Conservation (phyloP, 2,797 vertebrate genomes). For the Alfaro cultratus region DNA sequence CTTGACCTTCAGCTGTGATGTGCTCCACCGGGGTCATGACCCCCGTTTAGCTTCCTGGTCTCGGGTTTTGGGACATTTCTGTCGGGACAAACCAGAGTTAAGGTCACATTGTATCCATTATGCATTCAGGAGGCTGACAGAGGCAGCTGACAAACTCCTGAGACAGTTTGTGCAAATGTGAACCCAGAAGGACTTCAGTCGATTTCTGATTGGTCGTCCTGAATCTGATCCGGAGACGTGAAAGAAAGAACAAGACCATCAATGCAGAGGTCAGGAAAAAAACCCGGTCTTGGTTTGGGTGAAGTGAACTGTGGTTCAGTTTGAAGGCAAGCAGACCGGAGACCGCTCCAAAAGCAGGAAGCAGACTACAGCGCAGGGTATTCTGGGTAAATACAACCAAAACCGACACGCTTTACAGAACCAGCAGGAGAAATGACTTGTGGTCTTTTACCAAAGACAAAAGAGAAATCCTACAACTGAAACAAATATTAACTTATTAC, state of each 20-base stretch:
- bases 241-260: not conserved
- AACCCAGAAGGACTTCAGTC: constrained; percentile 1
- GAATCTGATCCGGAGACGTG: not conserved
- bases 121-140: constrained; percentile 37
- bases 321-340: too few species aligned
- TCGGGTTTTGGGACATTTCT: constrained; percentile 47
- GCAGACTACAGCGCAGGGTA: too few species aligned
- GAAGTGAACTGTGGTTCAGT: too few species aligned
- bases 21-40: constrained; percentile 48
- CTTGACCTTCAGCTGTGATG: constrained; percentile 34
- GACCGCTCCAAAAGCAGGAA: too few species aligned
- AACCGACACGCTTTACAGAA: too few species aligned
- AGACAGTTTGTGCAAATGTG: not conserved
- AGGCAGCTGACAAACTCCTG: constrained; percentile 10
- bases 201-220: constrained; percentile 6
- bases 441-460: too few species aligned
- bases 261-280: not conserved
- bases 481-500: too few species aligned
- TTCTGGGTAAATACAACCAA: too few species aligned
- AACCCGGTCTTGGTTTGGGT: too few species aligned
- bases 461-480: too few species aligned
- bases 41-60: constrained; percentile 52
- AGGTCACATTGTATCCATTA: constrained; percentile 49
- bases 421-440: too few species aligned
- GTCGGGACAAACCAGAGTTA: constrained; percentile 42